These are phyloP conservation scores for Clarias fuscus DNA, from an alignment of 2,797 vertebrate genomes.

Conservation along the genomic window DNA sequence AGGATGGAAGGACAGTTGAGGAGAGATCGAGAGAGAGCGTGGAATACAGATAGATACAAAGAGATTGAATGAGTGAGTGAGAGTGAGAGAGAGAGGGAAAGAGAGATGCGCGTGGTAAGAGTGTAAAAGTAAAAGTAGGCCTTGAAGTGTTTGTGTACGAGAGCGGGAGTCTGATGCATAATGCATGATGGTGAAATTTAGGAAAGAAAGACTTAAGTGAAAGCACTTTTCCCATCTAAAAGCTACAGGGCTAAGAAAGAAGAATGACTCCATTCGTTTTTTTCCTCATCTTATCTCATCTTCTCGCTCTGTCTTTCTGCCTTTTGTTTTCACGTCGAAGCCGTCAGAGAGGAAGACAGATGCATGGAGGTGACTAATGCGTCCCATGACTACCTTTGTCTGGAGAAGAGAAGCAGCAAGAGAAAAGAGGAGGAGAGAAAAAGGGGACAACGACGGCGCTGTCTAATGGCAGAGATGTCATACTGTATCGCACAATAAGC, in stretches of 20 bases:
- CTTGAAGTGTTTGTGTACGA: conserved; percentile 19
- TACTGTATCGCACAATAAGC: conserved; percentile 35
- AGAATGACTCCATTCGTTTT: conserved; percentile 67
- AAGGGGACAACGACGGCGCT: conserved; percentile 25
- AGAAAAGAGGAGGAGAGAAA: conserved; percentile 17
- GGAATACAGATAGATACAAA: neutral
- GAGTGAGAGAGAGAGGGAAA: neutral
- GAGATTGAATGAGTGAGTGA: conserved; percentile 24
- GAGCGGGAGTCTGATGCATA: conserved; percentile 50
- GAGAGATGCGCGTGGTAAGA: neutral
- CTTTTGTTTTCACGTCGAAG: conserved; percentile 69
- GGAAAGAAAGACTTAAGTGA: conserved; percentile 49
- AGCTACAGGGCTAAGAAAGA: conserved; percentile 50
- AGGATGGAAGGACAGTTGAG: neutral
- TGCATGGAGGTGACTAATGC: conserved; percentile 59
- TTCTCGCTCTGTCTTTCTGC: conserved; percentile 54
- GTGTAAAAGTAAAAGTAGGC: conserved; percentile 42
- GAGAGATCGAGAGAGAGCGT: conserved; percentile 20
- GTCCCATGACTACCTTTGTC: conserved; percentile 57
- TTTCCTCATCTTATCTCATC: conserved; percentile 62
- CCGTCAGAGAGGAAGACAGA: conserved; percentile 65
- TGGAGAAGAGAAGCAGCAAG: conserved; percentile 27
- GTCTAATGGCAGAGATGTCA: conserved; percentile 40
- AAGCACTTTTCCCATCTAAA: conserved; percentile 39
- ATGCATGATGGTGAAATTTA: conserved; percentile 53